Conservation (phyloP, 2,797 vertebrate species). For the Pipistrellus nathusii region DNA sequence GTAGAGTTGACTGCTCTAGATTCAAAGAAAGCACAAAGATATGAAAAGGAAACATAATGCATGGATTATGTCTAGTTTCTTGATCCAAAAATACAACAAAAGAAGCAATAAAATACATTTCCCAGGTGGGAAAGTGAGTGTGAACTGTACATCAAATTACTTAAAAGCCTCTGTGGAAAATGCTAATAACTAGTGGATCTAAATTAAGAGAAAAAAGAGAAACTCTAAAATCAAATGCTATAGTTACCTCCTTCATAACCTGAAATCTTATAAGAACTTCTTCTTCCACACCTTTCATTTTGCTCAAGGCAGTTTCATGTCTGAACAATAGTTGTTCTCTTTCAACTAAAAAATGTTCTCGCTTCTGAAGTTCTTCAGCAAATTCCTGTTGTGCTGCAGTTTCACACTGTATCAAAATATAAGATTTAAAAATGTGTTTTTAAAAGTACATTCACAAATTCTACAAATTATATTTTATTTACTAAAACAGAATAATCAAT, state of each 20-base stretch:
- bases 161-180: background rate
- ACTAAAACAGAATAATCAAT: background rate
- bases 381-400: constrained; percentile 89
- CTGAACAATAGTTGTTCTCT: constrained; percentile 89
- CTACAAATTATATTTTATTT: constrained; percentile 7
- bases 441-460: constrained; percentile 11
- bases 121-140: background rate
- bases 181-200: background rate
- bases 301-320: constrained; percentile 89
- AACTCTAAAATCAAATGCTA: constrained; percentile 33
- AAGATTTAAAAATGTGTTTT: constrained; percentile 31
- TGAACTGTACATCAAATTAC: background rate
- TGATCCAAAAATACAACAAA: constrained; percentile 41
- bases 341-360: constrained; percentile 86
- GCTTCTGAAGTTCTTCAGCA: constrained; percentile 89
- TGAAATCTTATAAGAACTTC: constrained; percentile 87
- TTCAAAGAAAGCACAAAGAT: constrained; percentile 10
- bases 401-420: constrained; percentile 87
- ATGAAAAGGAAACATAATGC: background rate
- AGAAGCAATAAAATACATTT: background rate
- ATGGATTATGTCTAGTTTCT: background rate
- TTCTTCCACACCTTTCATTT: constrained; percentile 90
- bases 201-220: background rate
- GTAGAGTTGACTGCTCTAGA: background rate
- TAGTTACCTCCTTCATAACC: constrained; percentile 88